phyloP scores from a whole-genome alignment of 2,797 vertebrate genomes.

The Sebastes dallii region DNA sequence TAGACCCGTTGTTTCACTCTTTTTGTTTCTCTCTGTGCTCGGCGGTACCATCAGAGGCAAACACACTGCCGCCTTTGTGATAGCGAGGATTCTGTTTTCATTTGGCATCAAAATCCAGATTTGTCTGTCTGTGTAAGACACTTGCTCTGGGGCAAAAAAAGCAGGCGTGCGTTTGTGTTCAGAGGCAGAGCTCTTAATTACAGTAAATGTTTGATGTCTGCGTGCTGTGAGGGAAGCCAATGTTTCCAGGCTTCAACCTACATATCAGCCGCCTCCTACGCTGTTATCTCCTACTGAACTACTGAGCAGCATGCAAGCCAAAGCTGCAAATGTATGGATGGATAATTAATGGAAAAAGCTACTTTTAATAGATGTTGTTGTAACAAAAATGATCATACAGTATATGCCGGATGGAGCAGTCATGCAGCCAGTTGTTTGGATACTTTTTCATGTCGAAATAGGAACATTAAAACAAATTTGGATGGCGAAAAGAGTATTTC shows the following conservation, averaged over 20 bases:
- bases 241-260: constrained; percentile 15
- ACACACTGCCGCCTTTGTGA: constrained; percentile 61
- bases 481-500: neutral
- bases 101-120: constrained; percentile 51
- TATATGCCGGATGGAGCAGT: neutral
- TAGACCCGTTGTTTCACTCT: constrained; percentile 45
- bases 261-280: constrained; percentile 41
- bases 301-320: constrained; percentile 9
- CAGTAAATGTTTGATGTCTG: constrained; percentile 55
- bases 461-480: neutral
- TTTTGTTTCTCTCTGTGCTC: neutral
- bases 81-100: constrained; percentile 35
- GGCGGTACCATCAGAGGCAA: constrained; percentile 34
- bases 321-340: neutral
- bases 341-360: constrained; percentile 7
- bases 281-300: constrained; percentile 15
- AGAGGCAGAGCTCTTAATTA: constrained; percentile 52
- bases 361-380: neutral
- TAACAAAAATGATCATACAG: neutral
- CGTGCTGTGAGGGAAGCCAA: constrained; percentile 13
- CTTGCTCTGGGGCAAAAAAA: constrained; percentile 35
- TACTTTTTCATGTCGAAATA: neutral
- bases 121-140: constrained; percentile 37
- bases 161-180: constrained; percentile 30
- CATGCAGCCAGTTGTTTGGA: neutral